Evolutionary conservation across 1,140 invertebrate genomes (phyloP).

Genomic region (Cotesia glomerata): DNA sequence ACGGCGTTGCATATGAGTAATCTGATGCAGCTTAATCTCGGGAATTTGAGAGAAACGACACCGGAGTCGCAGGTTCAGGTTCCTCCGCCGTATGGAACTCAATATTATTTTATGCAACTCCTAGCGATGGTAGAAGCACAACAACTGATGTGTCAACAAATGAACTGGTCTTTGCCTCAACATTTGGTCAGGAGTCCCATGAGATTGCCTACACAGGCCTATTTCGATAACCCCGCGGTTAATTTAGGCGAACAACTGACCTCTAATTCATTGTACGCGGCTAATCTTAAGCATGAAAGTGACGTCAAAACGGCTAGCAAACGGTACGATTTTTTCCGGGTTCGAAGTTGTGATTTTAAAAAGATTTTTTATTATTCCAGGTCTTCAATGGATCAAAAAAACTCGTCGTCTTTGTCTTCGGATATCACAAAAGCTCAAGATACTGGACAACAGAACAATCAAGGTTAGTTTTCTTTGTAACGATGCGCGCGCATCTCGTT

Average conservation of each 20-base stretch:
- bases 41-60: constrained; percentile 48
- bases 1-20: constrained; percentile 70
- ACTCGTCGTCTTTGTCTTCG: constrained; percentile 62
- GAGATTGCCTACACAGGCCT: constrained; percentile 49
- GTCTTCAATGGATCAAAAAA: constrained; percentile 68
- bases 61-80: constrained; percentile 19
- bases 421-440: constrained; percentile 70
- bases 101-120: constrained; percentile 58
- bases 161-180: constrained; percentile 55
- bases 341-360: constrained; percentile 8
- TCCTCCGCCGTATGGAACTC: constrained; percentile 48
- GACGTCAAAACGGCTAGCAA: constrained; percentile 55
- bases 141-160: constrained; percentile 63
- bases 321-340: constrained; percentile 46
- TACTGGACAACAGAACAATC: constrained; percentile 65
- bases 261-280: constrained; percentile 49
- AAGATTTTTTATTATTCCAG: constrained; percentile 47
- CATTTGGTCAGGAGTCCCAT: constrained; percentile 52
- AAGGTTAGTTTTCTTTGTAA: constrained; percentile 50
- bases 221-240: constrained; percentile 49
- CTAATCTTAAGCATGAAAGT: constrained; percentile 60
- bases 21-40: constrained; percentile 56
- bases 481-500: neutral
- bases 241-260: constrained; percentile 54
- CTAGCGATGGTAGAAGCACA: constrained; percentile 60